phyloP scores from a whole-genome alignment of 2,113 vertebrate genomes.

The Brachyhypopomus occidentalis region DNA sequence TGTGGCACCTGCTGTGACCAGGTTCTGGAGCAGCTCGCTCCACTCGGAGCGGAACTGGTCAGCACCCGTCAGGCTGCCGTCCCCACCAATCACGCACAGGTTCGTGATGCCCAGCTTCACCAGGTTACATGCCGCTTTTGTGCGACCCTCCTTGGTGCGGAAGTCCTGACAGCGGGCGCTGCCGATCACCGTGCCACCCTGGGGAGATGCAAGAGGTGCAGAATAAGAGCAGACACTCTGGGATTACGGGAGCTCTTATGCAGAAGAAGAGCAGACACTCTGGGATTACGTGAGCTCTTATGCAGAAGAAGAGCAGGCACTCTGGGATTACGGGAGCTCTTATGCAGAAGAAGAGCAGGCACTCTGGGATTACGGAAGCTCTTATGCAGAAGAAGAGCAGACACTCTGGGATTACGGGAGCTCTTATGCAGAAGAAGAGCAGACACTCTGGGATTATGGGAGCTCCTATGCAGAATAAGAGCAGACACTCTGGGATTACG shows the following conservation, averaged over 20 bases:
- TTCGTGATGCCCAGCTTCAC: conserved; percentile 92
- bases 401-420: too few relatives aligned
- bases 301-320: too few relatives aligned
- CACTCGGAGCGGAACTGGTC: conserved; percentile 90
- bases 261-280: too few relatives aligned
- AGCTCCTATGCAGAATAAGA: not conserved
- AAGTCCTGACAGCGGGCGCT: conserved; percentile 93
- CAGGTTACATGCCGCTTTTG: conserved; percentile 83
- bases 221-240: not conserved
- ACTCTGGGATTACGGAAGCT: too few relatives aligned
- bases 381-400: too few relatives aligned
- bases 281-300: too few relatives aligned
- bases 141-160: conserved; percentile 80
- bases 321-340: too few relatives aligned
- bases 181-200: conserved; percentile 94
- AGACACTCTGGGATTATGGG: not conserved
- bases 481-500: not conserved
- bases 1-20: conserved; percentile 77
- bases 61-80: conserved; percentile 92
- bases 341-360: too few relatives aligned
- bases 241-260: not conserved
- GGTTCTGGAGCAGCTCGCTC: conserved; percentile 80
- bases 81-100: conserved; percentile 94
- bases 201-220: not conserved
- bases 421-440: not conserved